A percentile compares a stretch with the other conserved stretches of the same genome.
Evolutionary conservation across 2,888 invertebrate genomes (phyloP).

Genomic region (Smittia aterrima): DNA sequence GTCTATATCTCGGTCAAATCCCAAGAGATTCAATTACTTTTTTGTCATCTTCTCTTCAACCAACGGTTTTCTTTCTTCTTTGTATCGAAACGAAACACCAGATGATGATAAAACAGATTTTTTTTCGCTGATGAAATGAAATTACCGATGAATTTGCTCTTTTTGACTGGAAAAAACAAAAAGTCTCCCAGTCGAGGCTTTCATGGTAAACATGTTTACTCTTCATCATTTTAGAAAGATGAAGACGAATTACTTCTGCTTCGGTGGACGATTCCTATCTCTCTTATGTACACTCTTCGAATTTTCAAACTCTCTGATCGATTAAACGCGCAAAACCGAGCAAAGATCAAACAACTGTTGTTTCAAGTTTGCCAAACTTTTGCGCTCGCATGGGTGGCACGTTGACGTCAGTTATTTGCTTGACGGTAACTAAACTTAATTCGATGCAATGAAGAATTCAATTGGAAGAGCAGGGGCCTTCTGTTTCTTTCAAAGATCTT

Average conservation of each 20-base stretch:
- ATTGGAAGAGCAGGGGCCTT: too few species aligned
- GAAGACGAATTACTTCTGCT: constrained; percentile 21
- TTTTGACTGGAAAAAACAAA: background rate
- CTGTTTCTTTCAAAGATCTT: too few species aligned
- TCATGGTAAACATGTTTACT: constrained; percentile 8
- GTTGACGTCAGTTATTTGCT: background rate
- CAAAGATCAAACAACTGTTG: constrained; percentile 6
- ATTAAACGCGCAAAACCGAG: background rate
- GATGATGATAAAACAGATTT: background rate
- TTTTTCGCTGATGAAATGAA: constrained; percentile 2
- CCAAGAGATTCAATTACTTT: constrained; percentile 36
- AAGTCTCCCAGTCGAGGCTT: background rate
- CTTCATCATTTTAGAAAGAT: background rate
- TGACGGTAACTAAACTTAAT: too few species aligned
- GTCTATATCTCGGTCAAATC: background rate
- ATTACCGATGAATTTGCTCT: background rate
- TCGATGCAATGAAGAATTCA: background rate
- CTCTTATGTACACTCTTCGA: background rate
- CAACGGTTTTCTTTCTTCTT: background rate
- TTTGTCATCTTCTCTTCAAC: constrained; percentile 5
- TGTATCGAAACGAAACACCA: background rate
- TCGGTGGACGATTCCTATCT: background rate
- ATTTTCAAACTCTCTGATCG: background rate
- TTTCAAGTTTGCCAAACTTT: background rate
- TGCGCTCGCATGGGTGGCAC: background rate